These are phyloP conservation scores for Neofelis nebulosa DNA, from an alignment of 2,113 vertebrate genomes.

Conservation along the genomic window DNA sequence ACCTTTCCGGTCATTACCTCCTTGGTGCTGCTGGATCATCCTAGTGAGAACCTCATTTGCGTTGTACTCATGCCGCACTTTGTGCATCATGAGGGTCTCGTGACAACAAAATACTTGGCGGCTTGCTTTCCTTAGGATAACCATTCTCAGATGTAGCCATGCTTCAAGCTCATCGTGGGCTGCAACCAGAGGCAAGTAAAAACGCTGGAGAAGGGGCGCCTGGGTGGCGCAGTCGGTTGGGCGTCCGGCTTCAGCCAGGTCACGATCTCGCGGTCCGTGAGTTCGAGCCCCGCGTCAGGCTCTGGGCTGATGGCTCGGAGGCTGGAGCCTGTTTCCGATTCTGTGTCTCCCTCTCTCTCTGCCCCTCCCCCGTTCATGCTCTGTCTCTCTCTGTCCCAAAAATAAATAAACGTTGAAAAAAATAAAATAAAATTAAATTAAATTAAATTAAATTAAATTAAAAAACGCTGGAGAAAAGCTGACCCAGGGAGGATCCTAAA, in stretches of 20 bases:
- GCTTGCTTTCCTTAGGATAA: background rate
- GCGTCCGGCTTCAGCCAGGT: too few relatives aligned
- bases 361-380: too few relatives aligned
- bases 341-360: too few relatives aligned
- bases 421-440: too few relatives aligned
- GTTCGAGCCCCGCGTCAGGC: too few relatives aligned
- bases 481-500: background rate
- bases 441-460: too few relatives aligned
- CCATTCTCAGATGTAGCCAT: background rate
- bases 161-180: background rate
- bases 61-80: background rate
- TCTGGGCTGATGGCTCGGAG: too few relatives aligned
- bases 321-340: too few relatives aligned
- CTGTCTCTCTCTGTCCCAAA: too few relatives aligned
- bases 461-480: background rate
- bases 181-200: background rate
- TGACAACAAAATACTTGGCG: background rate
- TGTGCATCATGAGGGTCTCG: background rate
- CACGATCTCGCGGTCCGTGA: too few relatives aligned
- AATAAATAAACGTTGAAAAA: too few relatives aligned
- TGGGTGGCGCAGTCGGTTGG: too few relatives aligned
- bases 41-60: background rate
- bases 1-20: conserved; percentile 36
- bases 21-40: background rate
- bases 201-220: background rate